Evolutionary conservation across 2,113 vertebrate genomes (phyloP).

Genomic region (Triplophysa dalaica): DNA sequence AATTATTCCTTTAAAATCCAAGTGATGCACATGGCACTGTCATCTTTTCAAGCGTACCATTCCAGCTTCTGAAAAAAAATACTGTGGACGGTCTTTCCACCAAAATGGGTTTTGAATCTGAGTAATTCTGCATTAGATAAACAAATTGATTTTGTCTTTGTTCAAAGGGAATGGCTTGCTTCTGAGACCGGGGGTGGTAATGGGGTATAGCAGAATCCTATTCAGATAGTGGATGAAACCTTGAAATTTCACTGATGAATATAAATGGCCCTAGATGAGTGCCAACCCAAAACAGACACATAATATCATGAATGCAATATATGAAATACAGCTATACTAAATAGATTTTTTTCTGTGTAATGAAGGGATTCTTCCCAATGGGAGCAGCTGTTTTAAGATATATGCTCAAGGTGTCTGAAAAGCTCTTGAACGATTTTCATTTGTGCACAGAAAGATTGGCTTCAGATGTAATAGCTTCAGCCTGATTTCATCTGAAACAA

Average conservation of each 20-base stretch:
- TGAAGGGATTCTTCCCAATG: constrained; percentile 12
- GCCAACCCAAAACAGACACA: constrained; percentile 22
- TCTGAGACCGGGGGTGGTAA: constrained; percentile 17
- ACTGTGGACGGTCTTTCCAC: constrained; percentile 18
- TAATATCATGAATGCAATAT: constrained; percentile 35
- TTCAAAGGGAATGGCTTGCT: constrained; percentile 29
- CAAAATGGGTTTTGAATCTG: constrained; percentile 40
- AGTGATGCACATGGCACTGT: not conserved
- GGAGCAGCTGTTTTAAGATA: constrained; percentile 22
- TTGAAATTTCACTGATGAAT: constrained; percentile 39
- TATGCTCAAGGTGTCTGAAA: not conserved
- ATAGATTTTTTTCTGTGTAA: constrained; percentile 21
- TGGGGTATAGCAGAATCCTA: constrained; percentile 25
- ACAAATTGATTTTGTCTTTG: constrained; percentile 51
- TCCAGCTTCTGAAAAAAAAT: constrained; percentile 24
- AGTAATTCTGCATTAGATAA: constrained; percentile 45
- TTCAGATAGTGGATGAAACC: constrained; percentile 38
- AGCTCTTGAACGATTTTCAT: constrained; percentile 35
- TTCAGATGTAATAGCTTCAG: not conserved
- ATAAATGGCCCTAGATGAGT: constrained; percentile 39
- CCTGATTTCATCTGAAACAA: constrained; percentile 1
- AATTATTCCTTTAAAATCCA: too few relatives aligned
- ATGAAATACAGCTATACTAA: not conserved
- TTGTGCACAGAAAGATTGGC: constrained; percentile 36
- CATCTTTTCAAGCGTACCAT: constrained; percentile 14